Percentiles rank a stretch among this genome's conserved stretches.
These are phyloP conservation scores for Drosophila neoperkinsi DNA, from an alignment of 2,888 invertebrate species.

Conservation along the genomic window DNA sequence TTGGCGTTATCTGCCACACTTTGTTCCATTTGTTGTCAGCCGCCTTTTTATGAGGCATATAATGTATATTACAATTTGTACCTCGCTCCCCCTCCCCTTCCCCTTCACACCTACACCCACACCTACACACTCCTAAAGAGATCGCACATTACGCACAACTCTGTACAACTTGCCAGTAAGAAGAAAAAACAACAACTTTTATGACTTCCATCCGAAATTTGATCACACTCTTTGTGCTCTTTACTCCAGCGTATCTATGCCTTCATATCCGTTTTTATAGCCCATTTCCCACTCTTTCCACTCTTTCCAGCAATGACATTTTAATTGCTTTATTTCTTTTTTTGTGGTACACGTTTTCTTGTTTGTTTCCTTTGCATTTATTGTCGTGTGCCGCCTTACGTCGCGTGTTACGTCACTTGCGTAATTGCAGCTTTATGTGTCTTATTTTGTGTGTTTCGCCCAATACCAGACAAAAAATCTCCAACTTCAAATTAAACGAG, in stretches of 20 bases:
- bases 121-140: constrained; percentile 2
- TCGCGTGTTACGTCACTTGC: constrained; percentile 71
- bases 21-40: constrained; percentile 40
- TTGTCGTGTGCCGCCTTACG: constrained; percentile 77
- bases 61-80: constrained; percentile 38
- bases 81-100: not conserved
- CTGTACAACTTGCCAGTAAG: not conserved
- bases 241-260: constrained; percentile 58
- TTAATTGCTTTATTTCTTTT: constrained; percentile 77
- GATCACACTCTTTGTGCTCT: constrained; percentile 43
- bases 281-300: constrained; percentile 56
- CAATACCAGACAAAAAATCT: constrained; percentile 28
- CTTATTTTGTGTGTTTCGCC: constrained; percentile 27
- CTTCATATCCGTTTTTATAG: constrained; percentile 77
- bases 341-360: constrained; percentile 12
- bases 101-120: not conserved
- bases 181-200: constrained; percentile 21
- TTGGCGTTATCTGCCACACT: constrained; percentile 48
- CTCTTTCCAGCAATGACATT: constrained; percentile 69
- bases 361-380: constrained; percentile 33
- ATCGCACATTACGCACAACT: constrained; percentile 7
- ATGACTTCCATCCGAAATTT: constrained; percentile 51
- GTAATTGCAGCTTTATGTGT: constrained; percentile 62
- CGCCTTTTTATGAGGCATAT: constrained; percentile 31
- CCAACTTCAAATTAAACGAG: constrained; percentile 52